Percentiles rank a stretch among this genome's conserved stretches.
Evolutionary conservation across 1,140 invertebrate genomes (phyloP).

Genomic region (Tribolium castaneum): DNA sequence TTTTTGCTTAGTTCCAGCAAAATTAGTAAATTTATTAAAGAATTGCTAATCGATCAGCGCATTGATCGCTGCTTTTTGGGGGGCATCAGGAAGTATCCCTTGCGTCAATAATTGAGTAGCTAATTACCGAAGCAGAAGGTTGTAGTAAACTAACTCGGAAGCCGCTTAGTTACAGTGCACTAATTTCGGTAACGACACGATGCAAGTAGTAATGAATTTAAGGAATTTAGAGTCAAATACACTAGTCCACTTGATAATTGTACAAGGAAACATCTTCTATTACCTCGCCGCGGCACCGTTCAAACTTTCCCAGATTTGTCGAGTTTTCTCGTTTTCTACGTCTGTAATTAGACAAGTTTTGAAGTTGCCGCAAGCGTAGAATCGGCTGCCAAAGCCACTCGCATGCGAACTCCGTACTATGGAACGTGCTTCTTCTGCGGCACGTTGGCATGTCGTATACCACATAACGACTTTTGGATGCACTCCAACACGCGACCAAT

Average conservation of each 20-base stretch:
- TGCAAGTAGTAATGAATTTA: slow-evolving; percentile 12
- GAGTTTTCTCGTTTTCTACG: slow-evolving; percentile 52
- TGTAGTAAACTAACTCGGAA: neutral
- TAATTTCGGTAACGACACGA: slow-evolving; percentile 1
- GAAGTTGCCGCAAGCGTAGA: slow-evolving; percentile 47
- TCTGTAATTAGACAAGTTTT: slow-evolving; percentile 53
- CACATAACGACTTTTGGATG: slow-evolving; percentile 28
- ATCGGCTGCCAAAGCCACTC: slow-evolving; percentile 47
- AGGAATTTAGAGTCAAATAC: slow-evolving; percentile 14
- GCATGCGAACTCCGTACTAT: slow-evolving; percentile 34
- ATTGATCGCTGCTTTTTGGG: neutral
- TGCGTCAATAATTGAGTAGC: slow-evolving; percentile 26
- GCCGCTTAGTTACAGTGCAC: neutral
- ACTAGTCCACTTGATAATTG: slow-evolving; percentile 39
- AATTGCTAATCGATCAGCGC: neutral
- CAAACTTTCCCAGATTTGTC: slow-evolving; percentile 51
- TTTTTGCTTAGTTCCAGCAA: neutral
- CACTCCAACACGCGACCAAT: slow-evolving; percentile 29
- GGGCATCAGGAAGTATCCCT: neutral
- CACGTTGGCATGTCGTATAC: slow-evolving; percentile 24
- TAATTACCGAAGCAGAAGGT: slow-evolving; percentile 18
- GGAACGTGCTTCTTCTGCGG: slow-evolving; percentile 23
- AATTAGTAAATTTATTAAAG: neutral
- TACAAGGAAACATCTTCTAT: slow-evolving; percentile 41
- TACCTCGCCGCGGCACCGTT: slow-evolving; percentile 43